Percentiles rank a stretch among this genome's conserved stretches.
These are phyloP conservation scores for Aphelinus atriplicis DNA, from an alignment of 1,140 invertebrate genomes.

Conservation along the genomic window DNA sequence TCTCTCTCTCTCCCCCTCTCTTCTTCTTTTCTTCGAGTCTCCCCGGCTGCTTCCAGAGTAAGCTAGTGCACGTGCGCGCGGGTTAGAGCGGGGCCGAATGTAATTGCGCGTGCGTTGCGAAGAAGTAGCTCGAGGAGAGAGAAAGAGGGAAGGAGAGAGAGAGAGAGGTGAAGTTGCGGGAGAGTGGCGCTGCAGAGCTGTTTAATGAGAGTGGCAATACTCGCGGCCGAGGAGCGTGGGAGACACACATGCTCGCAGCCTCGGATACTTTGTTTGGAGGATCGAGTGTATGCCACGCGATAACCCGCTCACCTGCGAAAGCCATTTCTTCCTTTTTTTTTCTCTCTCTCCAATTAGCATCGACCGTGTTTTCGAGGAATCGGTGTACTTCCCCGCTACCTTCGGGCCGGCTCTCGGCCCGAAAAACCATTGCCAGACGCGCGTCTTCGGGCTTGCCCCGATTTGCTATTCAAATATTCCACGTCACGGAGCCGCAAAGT, in stretches of 20 bases:
- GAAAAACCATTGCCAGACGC: no score
- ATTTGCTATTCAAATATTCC: no score
- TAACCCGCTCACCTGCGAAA: background rate
- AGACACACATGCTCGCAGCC: conserved; percentile 4
- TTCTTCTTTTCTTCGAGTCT: no score
- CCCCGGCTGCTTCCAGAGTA: no score
- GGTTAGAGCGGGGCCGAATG: conserved; percentile 29
- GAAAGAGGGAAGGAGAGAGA: background rate
- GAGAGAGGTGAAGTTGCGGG: conserved; percentile 33
- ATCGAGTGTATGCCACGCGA: conserved; percentile 8
- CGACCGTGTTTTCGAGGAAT: no score
- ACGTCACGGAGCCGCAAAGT: no score
- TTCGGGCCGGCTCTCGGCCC: no score
- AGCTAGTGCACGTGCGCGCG: conserved; percentile 19
- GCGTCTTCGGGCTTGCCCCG: no score
- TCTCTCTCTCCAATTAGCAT: background rate
- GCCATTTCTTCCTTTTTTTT: background rate
- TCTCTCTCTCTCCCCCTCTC: no score
- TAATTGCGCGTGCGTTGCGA: conserved; percentile 38
- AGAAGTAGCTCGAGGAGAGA: background rate
- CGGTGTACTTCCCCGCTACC: no score
- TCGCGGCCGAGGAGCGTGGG: conserved; percentile 6
- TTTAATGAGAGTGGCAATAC: conserved; percentile 28
- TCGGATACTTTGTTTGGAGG: conserved; percentile 4
- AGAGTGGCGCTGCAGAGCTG: conserved; percentile 8